Evolutionary conservation across 92 coral and sea anemone genomes (phyloP).

Genomic region (Actinostola sp.): DNA sequence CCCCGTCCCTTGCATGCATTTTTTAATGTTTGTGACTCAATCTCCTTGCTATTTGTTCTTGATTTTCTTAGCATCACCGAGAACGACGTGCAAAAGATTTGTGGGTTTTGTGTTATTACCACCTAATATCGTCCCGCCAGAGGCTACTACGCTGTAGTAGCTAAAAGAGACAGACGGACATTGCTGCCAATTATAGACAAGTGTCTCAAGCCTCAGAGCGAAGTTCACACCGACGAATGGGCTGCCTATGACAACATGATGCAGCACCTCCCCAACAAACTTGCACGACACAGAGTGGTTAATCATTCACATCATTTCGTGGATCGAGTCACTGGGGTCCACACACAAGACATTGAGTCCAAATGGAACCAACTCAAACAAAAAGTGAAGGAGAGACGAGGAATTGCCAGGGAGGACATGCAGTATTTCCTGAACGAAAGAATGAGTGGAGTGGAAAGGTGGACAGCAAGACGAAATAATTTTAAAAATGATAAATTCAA

Average conservation of each 20-base stretch:
- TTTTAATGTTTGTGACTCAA: too few relatives aligned
- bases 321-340: not conserved
- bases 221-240: not conserved
- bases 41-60: too few relatives aligned
- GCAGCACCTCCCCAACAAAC: not conserved
- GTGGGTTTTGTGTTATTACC: slow-evolving; percentile 3
- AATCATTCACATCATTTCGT: not conserved
- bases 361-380: not conserved
- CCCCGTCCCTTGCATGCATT: too few relatives aligned
- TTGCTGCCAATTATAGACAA: not conserved
- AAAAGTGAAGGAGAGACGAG: not conserved
- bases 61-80: not conserved
- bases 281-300: not conserved
- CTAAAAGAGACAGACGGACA: not conserved
- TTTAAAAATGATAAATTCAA: too few relatives aligned
- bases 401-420: not conserved
- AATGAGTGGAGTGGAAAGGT: too few relatives aligned
- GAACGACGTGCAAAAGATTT: not conserved
- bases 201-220: not conserved
- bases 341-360: slow-evolving; percentile 4
- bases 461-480: too few relatives aligned
- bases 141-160: not conserved
- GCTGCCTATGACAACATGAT: not conserved
- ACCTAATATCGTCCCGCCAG: not conserved
- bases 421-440: too few relatives aligned